A percentile compares a stretch with the other conserved stretches of the same genome.
Evolutionary conservation across 2,888 invertebrate genomes (phyloP).

Genomic region (Yponomeuta cagnagella): DNA sequence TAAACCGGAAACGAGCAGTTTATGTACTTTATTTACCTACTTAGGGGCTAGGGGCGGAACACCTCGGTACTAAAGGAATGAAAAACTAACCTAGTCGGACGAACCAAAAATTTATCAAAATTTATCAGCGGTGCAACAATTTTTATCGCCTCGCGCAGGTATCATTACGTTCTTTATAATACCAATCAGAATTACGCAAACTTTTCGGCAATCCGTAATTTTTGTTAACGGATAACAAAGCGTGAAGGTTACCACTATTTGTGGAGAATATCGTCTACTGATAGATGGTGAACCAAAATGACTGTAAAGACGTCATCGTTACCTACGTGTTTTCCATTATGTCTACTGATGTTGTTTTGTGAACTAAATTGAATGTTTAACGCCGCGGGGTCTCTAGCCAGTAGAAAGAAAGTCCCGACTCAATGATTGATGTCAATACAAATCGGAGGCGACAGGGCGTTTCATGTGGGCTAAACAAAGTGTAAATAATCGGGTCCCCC

Average conservation of each 20-base stretch:
- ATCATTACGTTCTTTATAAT: background rate
- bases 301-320: background rate
- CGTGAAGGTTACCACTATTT: background rate
- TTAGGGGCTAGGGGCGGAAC: constrained; percentile 27
- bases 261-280: background rate
- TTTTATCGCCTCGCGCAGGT: background rate
- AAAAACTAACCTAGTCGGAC: background rate
- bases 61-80: background rate
- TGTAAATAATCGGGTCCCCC: constrained; percentile 38
- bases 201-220: background rate
- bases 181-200: background rate
- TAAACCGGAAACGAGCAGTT: constrained; percentile 40
- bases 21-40: constrained; percentile 49
- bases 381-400: background rate
- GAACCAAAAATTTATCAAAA: background rate
- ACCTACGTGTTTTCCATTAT: background rate
- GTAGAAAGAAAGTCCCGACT: constrained; percentile 8
- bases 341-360: background rate
- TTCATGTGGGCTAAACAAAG: constrained; percentile 38
- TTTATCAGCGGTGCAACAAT: too few species aligned
- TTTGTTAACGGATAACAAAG: background rate
- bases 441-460: constrained; percentile 27
- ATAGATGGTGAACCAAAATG: background rate
- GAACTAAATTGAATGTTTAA: background rate
- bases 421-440: constrained; percentile 8